Conservation (phyloP, 2,113 vertebrate species). For the Lynx canadensis region DNA sequence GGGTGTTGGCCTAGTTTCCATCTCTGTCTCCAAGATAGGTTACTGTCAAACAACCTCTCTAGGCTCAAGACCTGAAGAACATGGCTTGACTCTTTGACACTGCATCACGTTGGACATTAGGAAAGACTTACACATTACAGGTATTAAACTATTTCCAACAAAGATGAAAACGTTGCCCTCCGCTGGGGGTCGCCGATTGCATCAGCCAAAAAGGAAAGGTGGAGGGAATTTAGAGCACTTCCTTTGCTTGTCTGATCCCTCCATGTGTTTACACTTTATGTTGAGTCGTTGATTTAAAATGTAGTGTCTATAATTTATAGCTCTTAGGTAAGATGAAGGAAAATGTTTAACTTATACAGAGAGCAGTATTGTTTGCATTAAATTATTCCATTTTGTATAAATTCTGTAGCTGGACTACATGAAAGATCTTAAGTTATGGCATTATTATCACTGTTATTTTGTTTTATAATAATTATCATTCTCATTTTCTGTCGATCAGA, state of each 20-base stretch:
- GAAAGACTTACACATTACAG: neutral
- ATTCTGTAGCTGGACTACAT: conserved; percentile 99
- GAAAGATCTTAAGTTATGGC: conserved; percentile 95
- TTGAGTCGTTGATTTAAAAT: conserved; percentile 86
- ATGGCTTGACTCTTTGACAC: neutral
- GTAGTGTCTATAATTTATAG: conserved; percentile 88
- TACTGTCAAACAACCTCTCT: neutral
- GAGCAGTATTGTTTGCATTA: conserved; percentile 92
- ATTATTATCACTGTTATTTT: conserved; percentile 85
- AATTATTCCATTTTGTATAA: conserved; percentile 93
- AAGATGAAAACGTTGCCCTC: neutral
- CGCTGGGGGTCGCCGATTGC: neutral
- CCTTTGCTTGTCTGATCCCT: conserved; percentile 78
- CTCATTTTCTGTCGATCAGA: conserved; percentile 90
- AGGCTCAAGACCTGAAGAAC: neutral
- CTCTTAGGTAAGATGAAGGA: conserved; percentile 88
- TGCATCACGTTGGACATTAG: neutral
- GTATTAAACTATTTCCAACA: neutral
- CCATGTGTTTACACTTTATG: conserved; percentile 90
- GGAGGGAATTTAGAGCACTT: conserved; percentile 77
- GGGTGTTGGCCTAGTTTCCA: neutral
- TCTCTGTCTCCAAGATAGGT: conserved; percentile 36
- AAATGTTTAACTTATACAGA: conserved; percentile 89
- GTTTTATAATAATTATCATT: conserved; percentile 85
- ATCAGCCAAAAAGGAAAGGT: conserved; percentile 73